These are phyloP conservation scores for Mythimna pallens DNA, from an alignment of 2,888 invertebrate species.

Conservation along the genomic window DNA sequence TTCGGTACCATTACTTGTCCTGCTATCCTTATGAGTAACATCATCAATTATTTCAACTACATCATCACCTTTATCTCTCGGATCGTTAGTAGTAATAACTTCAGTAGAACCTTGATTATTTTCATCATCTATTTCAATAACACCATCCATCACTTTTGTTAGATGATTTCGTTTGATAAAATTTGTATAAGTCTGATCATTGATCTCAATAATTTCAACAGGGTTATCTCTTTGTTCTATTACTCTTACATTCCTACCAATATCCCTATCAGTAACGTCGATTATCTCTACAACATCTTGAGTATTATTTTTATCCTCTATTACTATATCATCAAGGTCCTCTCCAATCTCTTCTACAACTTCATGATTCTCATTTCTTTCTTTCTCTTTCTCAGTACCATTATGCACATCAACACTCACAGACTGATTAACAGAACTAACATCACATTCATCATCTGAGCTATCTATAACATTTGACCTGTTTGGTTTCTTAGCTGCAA, in stretches of 20 bases:
- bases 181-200: constrained; percentile 8
- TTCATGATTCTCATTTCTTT: constrained; percentile 6
- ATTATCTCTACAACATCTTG: constrained; percentile 31
- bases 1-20: neutral
- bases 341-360: neutral
- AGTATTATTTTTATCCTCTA: constrained; percentile 14
- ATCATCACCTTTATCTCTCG: neutral
- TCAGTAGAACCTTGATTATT: constrained; percentile 5
- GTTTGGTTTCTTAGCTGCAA: constrained; percentile 32
- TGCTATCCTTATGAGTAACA: constrained; percentile 1
- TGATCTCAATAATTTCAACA: constrained; percentile 40
- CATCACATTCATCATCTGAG: constrained; percentile 71
- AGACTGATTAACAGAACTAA: constrained; percentile 64
- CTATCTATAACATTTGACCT: constrained; percentile 55
- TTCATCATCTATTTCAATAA: constrained; percentile 1
- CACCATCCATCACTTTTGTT: neutral
- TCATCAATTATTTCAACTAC: constrained; percentile 26
- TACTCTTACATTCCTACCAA: neutral
- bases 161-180: neutral
- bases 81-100: neutral
- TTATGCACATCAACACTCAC: constrained; percentile 69
- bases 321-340: constrained; percentile 26
- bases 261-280: constrained; percentile 13
- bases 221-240: neutral
- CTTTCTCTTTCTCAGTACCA: constrained; percentile 33